These are phyloP conservation scores for Ypsolopha scabrella DNA, from an alignment of 2,888 invertebrate genomes.

Conservation along the genomic window DNA sequence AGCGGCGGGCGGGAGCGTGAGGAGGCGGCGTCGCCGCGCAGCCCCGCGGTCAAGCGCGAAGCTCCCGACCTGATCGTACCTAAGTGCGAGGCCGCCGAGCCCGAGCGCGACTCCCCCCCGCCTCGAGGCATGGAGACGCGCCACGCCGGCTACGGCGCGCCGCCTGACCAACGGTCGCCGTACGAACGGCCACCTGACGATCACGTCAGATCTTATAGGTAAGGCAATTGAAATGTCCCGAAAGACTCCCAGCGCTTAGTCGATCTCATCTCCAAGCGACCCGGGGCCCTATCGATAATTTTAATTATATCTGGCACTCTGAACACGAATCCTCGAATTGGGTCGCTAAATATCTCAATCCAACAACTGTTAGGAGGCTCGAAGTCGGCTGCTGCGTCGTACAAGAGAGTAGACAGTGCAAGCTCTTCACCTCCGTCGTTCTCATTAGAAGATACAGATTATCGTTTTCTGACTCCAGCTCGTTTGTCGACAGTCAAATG, in stretches of 20 bases:
- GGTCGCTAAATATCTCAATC: too few relatives aligned
- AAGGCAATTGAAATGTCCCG: conserved; percentile 2
- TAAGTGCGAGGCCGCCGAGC: conserved; percentile 74
- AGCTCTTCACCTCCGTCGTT: too few relatives aligned
- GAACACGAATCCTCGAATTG: too few relatives aligned
- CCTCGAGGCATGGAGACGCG: conserved; percentile 78
- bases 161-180: conserved; percentile 74
- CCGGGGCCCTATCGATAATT: too few relatives aligned
- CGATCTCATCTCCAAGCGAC: too few relatives aligned
- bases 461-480: too few relatives aligned
- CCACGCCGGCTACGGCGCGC: conserved; percentile 75
- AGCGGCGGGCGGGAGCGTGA: conserved; percentile 16
- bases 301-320: too few relatives aligned
- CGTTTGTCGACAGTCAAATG: conserved; percentile 54
- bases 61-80: conserved; percentile 73
- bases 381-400: too few relatives aligned
- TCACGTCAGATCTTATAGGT: conserved; percentile 71
- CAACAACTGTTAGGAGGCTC: too few relatives aligned
- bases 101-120: conserved; percentile 80
- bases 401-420: too few relatives aligned
- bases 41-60: conserved; percentile 60
- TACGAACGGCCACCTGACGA: conserved; percentile 77
- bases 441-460: too few relatives aligned
- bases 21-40: conserved; percentile 37
- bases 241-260: too few relatives aligned